Evolutionary conservation across 92 coral and sea anemone species (phyloP).

Genomic region (Paragorgia papillata): DNA sequence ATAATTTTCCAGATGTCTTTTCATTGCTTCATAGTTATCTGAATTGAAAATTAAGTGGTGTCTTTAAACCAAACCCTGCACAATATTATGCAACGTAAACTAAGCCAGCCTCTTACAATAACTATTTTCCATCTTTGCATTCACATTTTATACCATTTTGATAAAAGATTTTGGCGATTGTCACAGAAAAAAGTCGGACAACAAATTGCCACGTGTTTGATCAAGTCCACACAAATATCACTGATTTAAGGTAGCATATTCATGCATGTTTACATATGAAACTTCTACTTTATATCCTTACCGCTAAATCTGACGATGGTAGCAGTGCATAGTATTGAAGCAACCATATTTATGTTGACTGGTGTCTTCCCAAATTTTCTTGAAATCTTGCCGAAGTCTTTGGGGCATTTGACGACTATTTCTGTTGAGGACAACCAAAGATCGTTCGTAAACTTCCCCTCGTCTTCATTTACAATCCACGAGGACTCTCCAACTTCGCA

Average conservation of each 20-base stretch:
- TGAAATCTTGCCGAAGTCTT: slow-evolving; percentile 16
- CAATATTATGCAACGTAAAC: too few relatives aligned
- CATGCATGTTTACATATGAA: too few relatives aligned
- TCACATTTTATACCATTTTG: too few relatives aligned
- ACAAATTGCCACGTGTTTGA: too few relatives aligned
- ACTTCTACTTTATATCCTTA: background rate
- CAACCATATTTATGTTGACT: background rate
- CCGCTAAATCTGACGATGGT: slow-evolving; percentile 8
- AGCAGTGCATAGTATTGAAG: slow-evolving; percentile 1
- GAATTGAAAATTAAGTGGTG: background rate
- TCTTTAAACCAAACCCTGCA: too few relatives aligned
- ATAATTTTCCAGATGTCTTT: background rate
- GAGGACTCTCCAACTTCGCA: slow-evolving; percentile 26
- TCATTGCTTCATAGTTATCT: background rate
- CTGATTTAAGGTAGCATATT: too few relatives aligned
- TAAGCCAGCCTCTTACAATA: too few relatives aligned
- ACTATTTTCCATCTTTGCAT: too few relatives aligned
- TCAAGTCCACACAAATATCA: too few relatives aligned
- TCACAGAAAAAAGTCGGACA: too few relatives aligned
- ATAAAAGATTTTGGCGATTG: too few relatives aligned
- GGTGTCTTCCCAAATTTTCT: too few relatives aligned
- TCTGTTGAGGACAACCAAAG: background rate
- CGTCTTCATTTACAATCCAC: slow-evolving; percentile 8
- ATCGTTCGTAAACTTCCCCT: slow-evolving; percentile 6
- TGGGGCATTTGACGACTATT: slow-evolving; percentile 17